These are phyloP conservation scores for Mormyrus hasselquistii DNA, from an alignment of 2,797 vertebrate species.

Conservation along the genomic window DNA sequence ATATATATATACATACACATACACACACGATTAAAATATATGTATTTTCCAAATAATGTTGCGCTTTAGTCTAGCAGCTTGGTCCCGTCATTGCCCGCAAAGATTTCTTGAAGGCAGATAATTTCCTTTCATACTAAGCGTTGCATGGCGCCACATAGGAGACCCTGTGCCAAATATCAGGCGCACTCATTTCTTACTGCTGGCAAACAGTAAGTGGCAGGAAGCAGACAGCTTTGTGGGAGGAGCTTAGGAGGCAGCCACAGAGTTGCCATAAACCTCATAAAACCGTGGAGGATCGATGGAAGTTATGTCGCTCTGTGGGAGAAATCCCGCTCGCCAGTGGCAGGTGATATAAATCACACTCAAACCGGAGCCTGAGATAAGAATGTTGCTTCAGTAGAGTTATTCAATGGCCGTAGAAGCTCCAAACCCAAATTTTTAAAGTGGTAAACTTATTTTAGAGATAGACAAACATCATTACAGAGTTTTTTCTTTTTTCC, in stretches of 20 bases:
- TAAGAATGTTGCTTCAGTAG: neutral
- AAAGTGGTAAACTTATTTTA: neutral
- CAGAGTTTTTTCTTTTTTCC: neutral
- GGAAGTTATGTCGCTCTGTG: neutral
- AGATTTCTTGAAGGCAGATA: neutral
- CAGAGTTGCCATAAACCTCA: neutral
- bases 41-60: neutral
- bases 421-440: neutral
- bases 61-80: neutral
- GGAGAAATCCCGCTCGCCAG: neutral
- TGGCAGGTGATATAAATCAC: constrained; percentile 1
- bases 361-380: neutral
- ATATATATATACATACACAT: neutral
- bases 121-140: neutral
- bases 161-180: neutral
- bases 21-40: neutral
- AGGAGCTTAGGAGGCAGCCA: neutral
- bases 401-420: neutral
- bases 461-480: neutral
- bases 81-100: neutral
- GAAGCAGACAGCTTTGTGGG: neutral
- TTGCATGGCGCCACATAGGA: neutral
- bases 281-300: neutral
- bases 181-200: neutral
- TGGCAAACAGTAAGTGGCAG: neutral